Conservation (phyloP, 2,113 vertebrate genomes). For the Alosa alosa region DNA sequence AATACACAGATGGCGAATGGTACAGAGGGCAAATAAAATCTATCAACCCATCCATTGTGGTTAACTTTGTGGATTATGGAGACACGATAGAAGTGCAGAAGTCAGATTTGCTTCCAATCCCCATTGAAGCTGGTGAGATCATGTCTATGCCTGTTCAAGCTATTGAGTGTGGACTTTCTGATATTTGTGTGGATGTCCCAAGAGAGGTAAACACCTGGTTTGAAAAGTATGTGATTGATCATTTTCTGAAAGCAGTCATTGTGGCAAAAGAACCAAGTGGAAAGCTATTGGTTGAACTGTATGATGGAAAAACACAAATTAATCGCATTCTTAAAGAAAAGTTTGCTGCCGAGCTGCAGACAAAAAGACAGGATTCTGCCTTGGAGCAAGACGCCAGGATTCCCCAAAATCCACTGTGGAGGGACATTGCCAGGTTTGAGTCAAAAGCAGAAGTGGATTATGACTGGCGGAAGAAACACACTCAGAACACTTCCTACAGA, state of each 20-base stretch:
- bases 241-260: slow-evolving; percentile 73
- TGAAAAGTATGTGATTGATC: slow-evolving; percentile 69
- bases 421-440: background rate
- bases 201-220: slow-evolving; percentile 78
- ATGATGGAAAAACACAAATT: slow-evolving; percentile 76
- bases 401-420: background rate
- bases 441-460: background rate
- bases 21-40: slow-evolving; percentile 80
- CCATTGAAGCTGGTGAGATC: slow-evolving; percentile 77
- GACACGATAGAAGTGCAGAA: slow-evolving; percentile 72
- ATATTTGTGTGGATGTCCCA: slow-evolving; percentile 68
- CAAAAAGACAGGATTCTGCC: background rate
- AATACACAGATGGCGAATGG: slow-evolving; percentile 83
- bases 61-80: slow-evolving; percentile 95
- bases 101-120: slow-evolving; percentile 78
- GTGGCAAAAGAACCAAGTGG: slow-evolving; percentile 84
- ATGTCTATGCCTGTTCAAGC: slow-evolving; percentile 87
- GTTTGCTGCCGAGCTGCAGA: slow-evolving; percentile 56
- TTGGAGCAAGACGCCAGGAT: slow-evolving; percentile 23
- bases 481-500: background rate
- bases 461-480: background rate
- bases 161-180: slow-evolving; percentile 81
- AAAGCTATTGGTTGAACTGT: slow-evolving; percentile 83
- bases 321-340: slow-evolving; percentile 78
- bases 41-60: slow-evolving; percentile 60